Evolutionary conservation across 1,140 invertebrate genomes (phyloP), one percentile per base, ranked within the genome.

Genomic region (Muscidifurax raptorellus): DNA sequence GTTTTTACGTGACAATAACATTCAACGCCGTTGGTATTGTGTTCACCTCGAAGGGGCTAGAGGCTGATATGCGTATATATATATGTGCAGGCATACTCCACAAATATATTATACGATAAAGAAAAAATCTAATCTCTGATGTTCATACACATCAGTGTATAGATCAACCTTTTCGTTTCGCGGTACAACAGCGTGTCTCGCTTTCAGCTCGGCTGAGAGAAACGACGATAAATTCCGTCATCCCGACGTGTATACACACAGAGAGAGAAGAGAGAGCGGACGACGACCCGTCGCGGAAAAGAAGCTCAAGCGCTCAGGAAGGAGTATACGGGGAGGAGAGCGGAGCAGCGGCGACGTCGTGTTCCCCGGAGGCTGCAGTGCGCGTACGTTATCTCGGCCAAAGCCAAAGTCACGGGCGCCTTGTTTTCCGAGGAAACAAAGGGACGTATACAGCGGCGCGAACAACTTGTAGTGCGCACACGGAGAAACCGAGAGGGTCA

Each of bases 361-460:
- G 9, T 69, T 32, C n/a, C 66, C 67, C 66, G 77, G 64, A 76
- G 80, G 77, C 79, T 5, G 82, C 69, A 82, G 67, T 74, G 67
- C 64, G 69, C 79, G 83, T 36, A n/a, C n/a, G 69, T 82, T 79
- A 83, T 59, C 82, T 82, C 86, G 88, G 87, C 87, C 86, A 87
- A 87, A 89, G 87, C 86, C 89, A 89, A 89, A 91, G 89, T 89
- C 88, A 88, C 82, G 87, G 84, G 22, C 59, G 75, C 85, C 18
- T 75, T 83, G 86, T 86, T 87, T 85, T 85, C 82, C 78, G 30
- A 13, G 75, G 83, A 85, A 87, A 89, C 87, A 88, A 89, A 88
- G 84, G 80, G 85, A 82, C 78, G 80, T 76, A 84, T 67, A 84
- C 12, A 40, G n/a, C n/a, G 32, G 64, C 77, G 5, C 69, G 82